These are phyloP conservation scores for Nephrocerus scutellatus DNA, from an alignment of 2,888 invertebrate species.

Conservation along the genomic window DNA sequence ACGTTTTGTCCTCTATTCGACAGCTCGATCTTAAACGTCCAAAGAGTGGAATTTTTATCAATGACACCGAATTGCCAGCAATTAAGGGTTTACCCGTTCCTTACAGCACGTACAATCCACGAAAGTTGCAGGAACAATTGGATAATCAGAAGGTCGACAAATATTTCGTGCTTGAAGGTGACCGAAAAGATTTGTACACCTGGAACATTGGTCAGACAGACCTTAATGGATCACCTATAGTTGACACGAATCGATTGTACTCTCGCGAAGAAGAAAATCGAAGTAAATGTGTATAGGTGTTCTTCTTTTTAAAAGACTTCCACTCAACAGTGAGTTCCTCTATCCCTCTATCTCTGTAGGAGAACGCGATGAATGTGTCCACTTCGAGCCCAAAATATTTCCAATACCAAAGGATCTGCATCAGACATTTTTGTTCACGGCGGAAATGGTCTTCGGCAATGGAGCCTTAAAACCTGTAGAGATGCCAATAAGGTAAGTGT, in stretches of 20 bases:
- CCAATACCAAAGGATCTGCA: conserved; percentile 38
- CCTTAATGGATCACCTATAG: not conserved
- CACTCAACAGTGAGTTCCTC: no score
- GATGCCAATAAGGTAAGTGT: not conserved
- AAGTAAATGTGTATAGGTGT: conserved; percentile 28
- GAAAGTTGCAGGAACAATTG: conserved; percentile 36
- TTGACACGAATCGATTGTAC: not conserved
- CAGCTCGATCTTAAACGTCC: conserved; percentile 40
- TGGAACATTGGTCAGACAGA: conserved; percentile 33
- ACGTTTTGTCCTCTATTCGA: conserved; percentile 4
- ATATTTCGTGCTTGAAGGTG: conserved; percentile 32
- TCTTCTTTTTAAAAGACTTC: no score
- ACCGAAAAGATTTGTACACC: conserved; percentile 34
- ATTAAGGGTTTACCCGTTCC: conserved; percentile 29
- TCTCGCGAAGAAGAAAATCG: conserved; percentile 26
- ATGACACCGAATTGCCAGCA: conserved; percentile 33
- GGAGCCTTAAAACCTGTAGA: conserved; percentile 28
- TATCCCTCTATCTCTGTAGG: no score
- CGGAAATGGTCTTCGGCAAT: conserved; percentile 35
- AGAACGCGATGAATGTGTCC: conserved; percentile 6
- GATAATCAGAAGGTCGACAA: conserved; percentile 32
- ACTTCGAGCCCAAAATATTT: conserved; percentile 11
- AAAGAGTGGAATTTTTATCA: conserved; percentile 40
- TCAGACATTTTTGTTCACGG: conserved; percentile 34
- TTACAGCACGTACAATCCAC: conserved; percentile 39